Evolutionary conservation across 2,797 vertebrate genomes (phyloP), one percentile per base, ranked within the genome.

Genomic region (Molothrus ater): DNA sequence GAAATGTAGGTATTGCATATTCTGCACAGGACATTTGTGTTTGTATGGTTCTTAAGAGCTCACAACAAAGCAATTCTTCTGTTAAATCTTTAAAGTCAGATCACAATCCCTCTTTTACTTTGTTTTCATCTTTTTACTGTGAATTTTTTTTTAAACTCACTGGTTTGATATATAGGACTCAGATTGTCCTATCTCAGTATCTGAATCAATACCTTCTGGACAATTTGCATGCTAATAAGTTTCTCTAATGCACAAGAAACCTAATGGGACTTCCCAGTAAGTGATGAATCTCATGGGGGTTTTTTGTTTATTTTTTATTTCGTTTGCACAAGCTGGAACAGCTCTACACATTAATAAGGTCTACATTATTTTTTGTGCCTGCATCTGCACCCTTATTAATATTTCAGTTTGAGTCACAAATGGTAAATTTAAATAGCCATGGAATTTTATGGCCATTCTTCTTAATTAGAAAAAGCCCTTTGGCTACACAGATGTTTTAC

Each of bases 401-500:
- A 96, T 95, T 90, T 86, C 79, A 91, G 21, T 65, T 82, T 93
- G 72, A 96, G 78, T 82, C 86, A 75, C n/a, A 86, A 90, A 87
- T 72, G 59, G n/a, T 65, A 96, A 79, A 83, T 96, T 95, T 95
- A 96, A 96, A 95, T 92, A 97, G 75, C 70, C n/a, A 38, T 53
- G 63, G 83, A 91, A 96, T 95, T 93, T 96, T 94, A 96, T 79
- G 78, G 80, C 72, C 79, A 90, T 96, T 93, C 76, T 81, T 94
- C 86, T 95, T 93, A 94, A 97, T 94, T 96, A 90, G 91, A 85
- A 92, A 96, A 97, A 92, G 56, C 85, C 84, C 84, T 94, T 93
- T 89, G 84, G 93, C 95, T 94, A 96, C 53, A 86, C 84, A 96
- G 87, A 95, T 97, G 93, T 90, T 97, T 94, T 92, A 81, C 68